Percentiles rank a stretch among this genome's conserved stretches.
Conservation (phyloP, 35 echinoderm and acorn worm species). For the Holothuria glaberrima region DNA sequence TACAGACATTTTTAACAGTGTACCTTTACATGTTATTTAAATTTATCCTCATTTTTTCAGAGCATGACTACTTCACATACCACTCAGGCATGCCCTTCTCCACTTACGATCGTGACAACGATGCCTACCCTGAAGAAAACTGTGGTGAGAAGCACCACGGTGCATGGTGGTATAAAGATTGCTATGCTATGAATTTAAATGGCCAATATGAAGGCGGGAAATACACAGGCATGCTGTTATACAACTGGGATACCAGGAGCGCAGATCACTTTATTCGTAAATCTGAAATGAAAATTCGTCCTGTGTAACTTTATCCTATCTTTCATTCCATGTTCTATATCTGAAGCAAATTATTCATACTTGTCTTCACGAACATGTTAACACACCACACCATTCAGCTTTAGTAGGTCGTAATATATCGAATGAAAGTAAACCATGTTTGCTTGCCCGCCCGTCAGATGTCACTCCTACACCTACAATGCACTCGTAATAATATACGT, state of each 20-base stretch:
- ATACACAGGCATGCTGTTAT: background rate
- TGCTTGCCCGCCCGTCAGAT: too few relatives aligned
- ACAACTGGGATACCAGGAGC: background rate
- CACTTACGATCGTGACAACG: slow-evolving; percentile 49
- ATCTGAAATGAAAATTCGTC: slow-evolving; percentile 29
- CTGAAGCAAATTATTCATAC: too few relatives aligned
- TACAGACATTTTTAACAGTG: too few relatives aligned
- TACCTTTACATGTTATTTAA: too few relatives aligned
- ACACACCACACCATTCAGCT: too few relatives aligned
- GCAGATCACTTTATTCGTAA: background rate
- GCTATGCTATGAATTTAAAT: slow-evolving; percentile 40
- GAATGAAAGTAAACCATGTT: too few relatives aligned
- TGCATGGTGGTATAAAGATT: slow-evolving; percentile 62
- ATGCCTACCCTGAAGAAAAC: background rate
- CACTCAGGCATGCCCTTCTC: slow-evolving; percentile 17
- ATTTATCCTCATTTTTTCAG: background rate
- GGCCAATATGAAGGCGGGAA: slow-evolving; percentile 8
- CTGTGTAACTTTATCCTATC: background rate
- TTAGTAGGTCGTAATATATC: too few relatives aligned
- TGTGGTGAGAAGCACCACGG: slow-evolving; percentile 17
- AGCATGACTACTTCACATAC: slow-evolving; percentile 12
- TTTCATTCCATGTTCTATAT: too few relatives aligned
- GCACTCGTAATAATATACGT: too few relatives aligned
- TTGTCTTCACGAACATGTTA: too few relatives aligned
- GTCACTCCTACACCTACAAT: too few relatives aligned